Percentiles rank a stretch among this genome's conserved stretches.
Conservation (phyloP, 2,797 vertebrate genomes). For the Pogoniulus pusillus region DNA sequence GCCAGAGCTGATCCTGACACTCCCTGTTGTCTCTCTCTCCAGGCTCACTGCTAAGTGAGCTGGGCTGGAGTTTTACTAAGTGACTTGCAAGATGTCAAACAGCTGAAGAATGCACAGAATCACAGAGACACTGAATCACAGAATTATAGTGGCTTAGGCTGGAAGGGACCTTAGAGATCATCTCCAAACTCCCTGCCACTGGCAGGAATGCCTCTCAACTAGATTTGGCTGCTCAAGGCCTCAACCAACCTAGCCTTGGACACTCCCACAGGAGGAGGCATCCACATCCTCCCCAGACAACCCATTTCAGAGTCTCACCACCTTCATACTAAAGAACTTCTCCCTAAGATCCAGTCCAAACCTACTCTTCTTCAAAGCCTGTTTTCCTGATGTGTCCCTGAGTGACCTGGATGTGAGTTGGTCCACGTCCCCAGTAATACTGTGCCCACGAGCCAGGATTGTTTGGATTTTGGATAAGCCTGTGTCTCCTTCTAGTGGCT, state of each 20-base stretch:
- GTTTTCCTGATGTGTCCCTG: background rate
- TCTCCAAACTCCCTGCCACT: too few relatives aligned
- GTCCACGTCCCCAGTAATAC: fast-evolving
- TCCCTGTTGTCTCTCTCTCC: fast-evolving
- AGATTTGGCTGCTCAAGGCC: too few relatives aligned
- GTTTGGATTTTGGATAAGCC: background rate
- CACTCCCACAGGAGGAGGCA: too few relatives aligned
- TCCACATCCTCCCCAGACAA: too few relatives aligned
- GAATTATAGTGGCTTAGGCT: too few relatives aligned
- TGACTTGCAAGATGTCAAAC: background rate
- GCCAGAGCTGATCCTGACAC: background rate
- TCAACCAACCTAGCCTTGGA: too few relatives aligned
- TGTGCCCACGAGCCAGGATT: background rate
- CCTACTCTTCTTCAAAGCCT: background rate
- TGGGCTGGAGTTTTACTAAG: background rate
- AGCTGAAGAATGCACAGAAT: fast-evolving
- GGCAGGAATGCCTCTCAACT: too few relatives aligned
- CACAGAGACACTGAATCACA: too few relatives aligned
- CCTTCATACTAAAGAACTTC: too few relatives aligned
- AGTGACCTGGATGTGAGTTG: background rate
- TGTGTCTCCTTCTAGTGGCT: background rate
- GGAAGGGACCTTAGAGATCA: too few relatives aligned
- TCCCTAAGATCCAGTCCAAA: too few relatives aligned
- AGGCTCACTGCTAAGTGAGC: background rate
- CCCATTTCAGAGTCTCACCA: too few relatives aligned